Percentiles rank a stretch among this genome's conserved stretches.
Evolutionary conservation across 2,797 vertebrate genomes (phyloP).

Genomic region (Salmo trutta): DNA sequence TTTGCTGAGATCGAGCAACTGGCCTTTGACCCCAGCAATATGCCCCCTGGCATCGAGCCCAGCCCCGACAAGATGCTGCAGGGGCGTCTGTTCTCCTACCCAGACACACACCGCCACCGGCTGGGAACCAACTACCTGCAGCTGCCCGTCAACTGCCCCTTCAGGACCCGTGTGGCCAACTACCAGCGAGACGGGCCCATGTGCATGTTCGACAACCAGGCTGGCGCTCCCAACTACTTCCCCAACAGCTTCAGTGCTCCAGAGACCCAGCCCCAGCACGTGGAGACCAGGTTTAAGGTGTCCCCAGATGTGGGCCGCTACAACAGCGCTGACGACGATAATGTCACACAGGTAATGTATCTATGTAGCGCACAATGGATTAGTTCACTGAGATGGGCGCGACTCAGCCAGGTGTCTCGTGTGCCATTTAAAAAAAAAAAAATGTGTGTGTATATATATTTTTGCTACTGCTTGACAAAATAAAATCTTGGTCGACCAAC

Average conservation of each 20-base stretch:
- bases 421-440: no score
- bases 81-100: slow-evolving; percentile 93
- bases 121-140: slow-evolving; percentile 95
- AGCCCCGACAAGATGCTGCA: slow-evolving; percentile 99
- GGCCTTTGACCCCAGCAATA: slow-evolving; percentile 96
- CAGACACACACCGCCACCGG: slow-evolving; percentile 93
- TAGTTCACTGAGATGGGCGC: neutral
- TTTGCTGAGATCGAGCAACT: slow-evolving; percentile 95
- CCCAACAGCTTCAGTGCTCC: slow-evolving; percentile 95
- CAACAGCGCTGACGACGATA: slow-evolving; percentile 86
- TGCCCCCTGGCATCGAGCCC: slow-evolving; percentile 93
- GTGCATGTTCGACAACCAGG: slow-evolving; percentile 91
- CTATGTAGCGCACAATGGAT: no score
- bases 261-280: slow-evolving; percentile 61
- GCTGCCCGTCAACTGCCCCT: slow-evolving; percentile 95
- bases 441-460: no score
- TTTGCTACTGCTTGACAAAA: no score
- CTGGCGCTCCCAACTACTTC: slow-evolving; percentile 93
- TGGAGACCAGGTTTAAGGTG: slow-evolving; percentile 66
- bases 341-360: slow-evolving; percentile 84
- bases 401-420: no score
- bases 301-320: slow-evolving; percentile 83
- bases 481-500: no score
- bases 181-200: slow-evolving; percentile 95
- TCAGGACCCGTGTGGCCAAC: slow-evolving; percentile 83